Base-by-base conservation (phyloP, 1,140 invertebrate species). In the Idris sp. region DNA sequence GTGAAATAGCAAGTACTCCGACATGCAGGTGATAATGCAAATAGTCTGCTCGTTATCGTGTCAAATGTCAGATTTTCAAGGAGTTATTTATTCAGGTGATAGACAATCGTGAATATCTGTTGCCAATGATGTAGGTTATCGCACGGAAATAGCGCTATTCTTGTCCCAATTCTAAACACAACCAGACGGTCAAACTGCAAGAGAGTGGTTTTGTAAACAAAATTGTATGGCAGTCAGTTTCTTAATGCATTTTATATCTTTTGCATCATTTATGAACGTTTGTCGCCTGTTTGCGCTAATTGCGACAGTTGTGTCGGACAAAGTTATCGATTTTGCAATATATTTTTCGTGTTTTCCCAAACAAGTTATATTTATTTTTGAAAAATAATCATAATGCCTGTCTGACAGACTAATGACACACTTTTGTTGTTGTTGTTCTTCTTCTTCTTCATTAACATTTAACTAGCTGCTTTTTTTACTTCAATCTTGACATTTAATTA, bases 31-130 rank as follows among this genome's bases (percentile, higher is more conserved):
- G 79, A 84, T 81, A 83, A 83, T 84, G 81, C 74, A 78, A 82
- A 79, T 78, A 80, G 80, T 83, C 83, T 83, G 78, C 78, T 83
- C 75, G 79, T 83, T 84, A 84, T 84, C 82, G 72, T 84, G 81
- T 83, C 83, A 84, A 65, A 79, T 79, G 82, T 84, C 84, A 84
- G 78, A 84, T 87, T 86, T 84, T 84, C 83, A 79, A 62, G 64
- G 76, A 78, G 78, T 85, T 77, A 85, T 77, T 87, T 86, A 87
- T 87, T 87, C 81, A 85, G 77, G 73, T 68, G 76, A 82, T 81
- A 84, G 81, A 84, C 83, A 79, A 49, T 64, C 58, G 59, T 59
- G 64, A 41, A 44, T 65, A 61, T 46, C 62, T 49, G 74, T 65
- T 74, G 61, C 68, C 30, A 49, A 67, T 71, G 76, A 86, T 83